Evolutionary conservation across 2,888 invertebrate species (phyloP).

Genomic region (Tanytarsus gracilentus): DNA sequence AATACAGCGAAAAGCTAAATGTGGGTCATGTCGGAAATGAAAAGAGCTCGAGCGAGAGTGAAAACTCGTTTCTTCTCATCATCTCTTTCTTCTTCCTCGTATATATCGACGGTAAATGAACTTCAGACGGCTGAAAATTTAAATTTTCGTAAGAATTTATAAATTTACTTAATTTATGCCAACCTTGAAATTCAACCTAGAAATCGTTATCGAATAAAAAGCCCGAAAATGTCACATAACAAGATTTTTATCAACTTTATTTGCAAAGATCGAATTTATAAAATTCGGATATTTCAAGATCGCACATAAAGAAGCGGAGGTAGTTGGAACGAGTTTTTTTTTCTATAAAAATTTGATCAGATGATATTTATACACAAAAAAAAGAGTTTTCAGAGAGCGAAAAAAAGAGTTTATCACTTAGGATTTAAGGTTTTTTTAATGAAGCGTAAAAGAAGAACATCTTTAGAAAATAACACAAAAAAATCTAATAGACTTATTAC

Average conservation of each 20-base stretch:
- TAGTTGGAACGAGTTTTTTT: constrained; percentile 7
- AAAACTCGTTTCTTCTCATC: background rate
- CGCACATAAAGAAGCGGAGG: background rate
- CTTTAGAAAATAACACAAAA: no score
- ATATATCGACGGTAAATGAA: no score
- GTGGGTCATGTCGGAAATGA: constrained; percentile 14
- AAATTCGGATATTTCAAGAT: constrained; percentile 15
- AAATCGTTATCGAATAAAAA: background rate
- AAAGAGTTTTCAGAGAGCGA: background rate
- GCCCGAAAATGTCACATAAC: background rate
- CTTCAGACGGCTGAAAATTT: no score
- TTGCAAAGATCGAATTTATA: constrained; percentile 8
- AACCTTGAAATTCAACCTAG: no score
- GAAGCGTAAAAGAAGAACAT: no score
- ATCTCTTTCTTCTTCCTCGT: no score
- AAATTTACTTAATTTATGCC: no score
- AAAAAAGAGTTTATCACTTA: background rate
- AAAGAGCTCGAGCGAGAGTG: background rate
- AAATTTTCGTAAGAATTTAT: no score
- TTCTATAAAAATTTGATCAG: background rate
- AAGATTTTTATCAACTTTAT: background rate
- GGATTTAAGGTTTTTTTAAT: no score
- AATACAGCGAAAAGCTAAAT: background rate
- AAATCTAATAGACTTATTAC: no score
- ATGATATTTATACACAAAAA: background rate